Base-by-base conservation (phyloP, 2,113 vertebrate species). In the Gymnorhina tibicen region DNA sequence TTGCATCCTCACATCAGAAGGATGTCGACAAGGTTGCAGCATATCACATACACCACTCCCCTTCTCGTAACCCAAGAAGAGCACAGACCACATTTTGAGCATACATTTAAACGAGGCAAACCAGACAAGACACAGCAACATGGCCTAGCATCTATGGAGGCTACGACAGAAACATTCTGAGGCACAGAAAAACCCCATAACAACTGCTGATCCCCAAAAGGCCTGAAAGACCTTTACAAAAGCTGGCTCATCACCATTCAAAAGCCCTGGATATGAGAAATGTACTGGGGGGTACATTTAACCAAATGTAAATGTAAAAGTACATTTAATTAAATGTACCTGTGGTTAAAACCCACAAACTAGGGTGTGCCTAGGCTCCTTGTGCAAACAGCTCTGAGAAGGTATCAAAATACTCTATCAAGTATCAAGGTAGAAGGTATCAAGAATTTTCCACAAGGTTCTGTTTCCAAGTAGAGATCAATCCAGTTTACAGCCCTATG, bases 191-290 rank as follows among this genome's bases (percentile, higher is more conserved):
- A 80, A 35, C 0, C 13, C 27, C 2, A 0, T 49, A 70, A 77
- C 7, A 42, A 62, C 1, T 69, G 46, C 26, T 85, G 64, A 69
- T 53, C 24, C 62, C 26, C 46, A 16, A 44, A 46, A 85, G 21
- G 23, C 18, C 39, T 50, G 46, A 66, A 63, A 78, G 32, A 85
- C 22, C 22, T 78, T 32, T 27, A 28, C 22, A 73, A 83, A 93
- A 91, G 46, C 9, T 13, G 59, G 37, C 4, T 95, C 6, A 50
- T 39, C 23, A 1, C 26, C 49, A 21, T 26, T 73, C 24, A 27
- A 50, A 30, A 92, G n/a, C 9, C 30, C 41, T 30, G 39, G 3
- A 37, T 22, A 88, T 0, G 2, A 1, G 0, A 73, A 77, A 32
- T 77, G 3, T 3, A 73, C 39, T 49, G 27, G 16, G 26, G 9